A percentile compares a stretch with the other conserved stretches of the same genome.
Conservation (phyloP, 2,888 invertebrate species). For the Cartodere bifasciata region DNA sequence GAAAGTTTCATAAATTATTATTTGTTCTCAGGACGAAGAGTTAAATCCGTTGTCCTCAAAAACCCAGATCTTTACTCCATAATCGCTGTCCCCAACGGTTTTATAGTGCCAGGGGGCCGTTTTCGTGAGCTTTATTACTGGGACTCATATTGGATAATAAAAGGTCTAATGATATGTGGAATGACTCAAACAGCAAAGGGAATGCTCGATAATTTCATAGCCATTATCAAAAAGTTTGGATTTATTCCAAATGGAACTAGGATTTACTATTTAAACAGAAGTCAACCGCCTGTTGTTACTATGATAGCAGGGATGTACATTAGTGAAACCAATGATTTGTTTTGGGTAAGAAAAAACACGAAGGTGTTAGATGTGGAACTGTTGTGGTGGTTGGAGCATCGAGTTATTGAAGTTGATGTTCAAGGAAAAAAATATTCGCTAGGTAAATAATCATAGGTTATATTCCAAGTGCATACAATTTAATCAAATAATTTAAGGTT, state of each 20-base stretch:
- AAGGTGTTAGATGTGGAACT: conserved; percentile 48
- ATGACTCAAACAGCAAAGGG: conserved; percentile 63
- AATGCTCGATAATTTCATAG: conserved; percentile 64
- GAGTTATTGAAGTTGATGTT: conserved; percentile 38
- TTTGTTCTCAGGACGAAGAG: conserved; percentile 48
- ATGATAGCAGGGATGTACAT: conserved; percentile 47
- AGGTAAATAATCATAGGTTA: too few species aligned
- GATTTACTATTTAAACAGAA: conserved; percentile 58
- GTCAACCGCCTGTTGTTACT: conserved; percentile 59
- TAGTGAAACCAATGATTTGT: conserved; percentile 45
- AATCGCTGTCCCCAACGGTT: conserved; percentile 39
- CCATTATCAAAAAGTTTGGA: conserved; percentile 51
- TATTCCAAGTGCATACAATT: too few species aligned
- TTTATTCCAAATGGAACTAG: conserved; percentile 70
- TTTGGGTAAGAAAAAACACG: conserved; percentile 48
- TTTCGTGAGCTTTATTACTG: conserved; percentile 71
- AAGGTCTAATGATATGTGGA: conserved; percentile 62
- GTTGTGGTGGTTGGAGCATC: conserved; percentile 50
- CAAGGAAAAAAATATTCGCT: conserved; percentile 35
- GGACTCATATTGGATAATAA: conserved; percentile 81
- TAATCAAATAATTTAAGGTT: too few species aligned
- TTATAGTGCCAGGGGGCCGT: conserved; percentile 60
- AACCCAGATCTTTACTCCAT: conserved; percentile 34
- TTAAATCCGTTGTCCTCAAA: conserved; percentile 43
- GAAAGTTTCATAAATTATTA: too few species aligned